phyloP scores from a whole-genome alignment of 2,888 invertebrate genomes.

The Morpho achilles region DNA sequence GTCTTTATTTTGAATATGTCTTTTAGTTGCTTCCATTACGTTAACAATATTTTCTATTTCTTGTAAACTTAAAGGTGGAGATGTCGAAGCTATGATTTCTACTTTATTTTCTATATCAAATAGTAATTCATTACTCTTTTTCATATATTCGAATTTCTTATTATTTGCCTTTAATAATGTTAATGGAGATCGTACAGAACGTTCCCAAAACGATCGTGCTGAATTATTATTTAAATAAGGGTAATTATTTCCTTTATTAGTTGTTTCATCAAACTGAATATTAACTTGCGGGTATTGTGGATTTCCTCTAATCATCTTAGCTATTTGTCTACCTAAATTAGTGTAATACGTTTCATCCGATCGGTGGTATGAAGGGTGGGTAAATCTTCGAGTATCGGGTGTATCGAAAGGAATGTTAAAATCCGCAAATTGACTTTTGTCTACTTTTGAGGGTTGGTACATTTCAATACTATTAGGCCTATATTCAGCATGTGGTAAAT shows the following conservation, averaged over 20 bases:
- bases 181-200: slow-evolving; percentile 59
- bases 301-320: slow-evolving; percentile 54
- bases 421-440: slow-evolving; percentile 18
- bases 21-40: slow-evolving; percentile 38
- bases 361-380: slow-evolving; percentile 27
- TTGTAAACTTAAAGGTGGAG: slow-evolving; percentile 42
- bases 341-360: slow-evolving; percentile 51
- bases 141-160: slow-evolving; percentile 36
- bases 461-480: slow-evolving; percentile 26
- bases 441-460: slow-evolving; percentile 18
- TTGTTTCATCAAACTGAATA: slow-evolving; percentile 39
- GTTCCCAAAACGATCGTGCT: slow-evolving; percentile 61
- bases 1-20: slow-evolving; percentile 24
- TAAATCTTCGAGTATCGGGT: slow-evolving; percentile 21
- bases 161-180: slow-evolving; percentile 30
- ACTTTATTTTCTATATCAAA: slow-evolving; percentile 60
- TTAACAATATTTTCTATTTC: slow-evolving; percentile 62
- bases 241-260: slow-evolving; percentile 30
- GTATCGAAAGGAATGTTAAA: slow-evolving; percentile 20
- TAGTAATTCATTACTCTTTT: slow-evolving; percentile 50
- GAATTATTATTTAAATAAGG: slow-evolving; percentile 45
- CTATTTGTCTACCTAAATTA: slow-evolving; percentile 64
- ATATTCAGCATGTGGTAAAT: slow-evolving; percentile 28
- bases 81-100: slow-evolving; percentile 44
- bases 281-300: slow-evolving; percentile 40